These are phyloP conservation scores for Oxyruncus cristatus DNA, from an alignment of 2,113 vertebrate genomes.

Conservation along the genomic window DNA sequence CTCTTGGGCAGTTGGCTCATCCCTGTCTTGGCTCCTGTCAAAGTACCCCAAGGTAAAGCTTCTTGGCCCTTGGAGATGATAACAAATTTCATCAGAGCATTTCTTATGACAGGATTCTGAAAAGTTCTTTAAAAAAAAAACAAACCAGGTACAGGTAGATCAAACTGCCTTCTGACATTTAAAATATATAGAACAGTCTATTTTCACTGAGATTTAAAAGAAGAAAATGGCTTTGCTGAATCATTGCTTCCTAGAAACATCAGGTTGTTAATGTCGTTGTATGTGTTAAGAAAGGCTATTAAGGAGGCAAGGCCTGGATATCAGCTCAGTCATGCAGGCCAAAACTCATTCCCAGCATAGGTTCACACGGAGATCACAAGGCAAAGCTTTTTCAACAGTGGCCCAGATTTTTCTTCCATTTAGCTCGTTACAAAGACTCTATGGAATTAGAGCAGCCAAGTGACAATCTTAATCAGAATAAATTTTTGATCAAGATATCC, in stretches of 20 bases:
- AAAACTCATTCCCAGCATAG: background rate
- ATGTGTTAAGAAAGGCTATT: background rate
- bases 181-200: background rate
- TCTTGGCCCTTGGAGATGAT: background rate
- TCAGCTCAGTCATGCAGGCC: background rate
- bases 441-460: background rate
- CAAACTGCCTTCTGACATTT: background rate
- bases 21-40: background rate
- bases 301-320: background rate
- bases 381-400: background rate
- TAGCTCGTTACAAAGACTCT: background rate
- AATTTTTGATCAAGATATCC: background rate
- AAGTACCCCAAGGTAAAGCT: background rate
- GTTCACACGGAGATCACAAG: background rate
- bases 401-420: background rate
- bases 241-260: background rate
- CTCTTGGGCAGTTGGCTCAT: background rate
- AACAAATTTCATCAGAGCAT: background rate
- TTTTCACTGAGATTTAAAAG: background rate
- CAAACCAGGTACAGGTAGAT: background rate
- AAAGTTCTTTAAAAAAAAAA: background rate
- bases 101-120: background rate
- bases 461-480: background rate
- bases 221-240: background rate
- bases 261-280: background rate